A percentile compares a stretch with the other conserved stretches of the same genome.
Conservation (phyloP, 2,888 invertebrate species). For the Panzeria rudis region DNA sequence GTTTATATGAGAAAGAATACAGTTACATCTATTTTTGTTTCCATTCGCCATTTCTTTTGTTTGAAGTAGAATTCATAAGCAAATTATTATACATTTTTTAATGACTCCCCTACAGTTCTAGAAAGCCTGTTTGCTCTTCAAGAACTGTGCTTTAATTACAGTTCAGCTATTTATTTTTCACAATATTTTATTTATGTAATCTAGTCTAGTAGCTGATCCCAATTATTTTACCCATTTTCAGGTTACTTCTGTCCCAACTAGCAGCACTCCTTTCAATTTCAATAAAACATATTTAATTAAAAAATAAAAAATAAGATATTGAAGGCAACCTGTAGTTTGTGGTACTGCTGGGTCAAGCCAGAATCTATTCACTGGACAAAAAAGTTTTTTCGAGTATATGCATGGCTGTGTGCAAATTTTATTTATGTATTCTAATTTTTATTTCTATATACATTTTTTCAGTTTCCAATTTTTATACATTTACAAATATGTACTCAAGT, state of each 20-base stretch:
- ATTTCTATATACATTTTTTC: not conserved
- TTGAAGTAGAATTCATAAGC: slow-evolving; percentile 30
- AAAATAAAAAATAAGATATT: too few relatives aligned
- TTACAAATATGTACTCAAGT: not conserved
- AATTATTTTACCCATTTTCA: not conserved
- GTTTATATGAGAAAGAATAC: not conserved
- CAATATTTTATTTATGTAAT: too few relatives aligned
- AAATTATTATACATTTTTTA: slow-evolving; percentile 24
- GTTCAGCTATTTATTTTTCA: too few relatives aligned
- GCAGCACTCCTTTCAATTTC: too few relatives aligned
- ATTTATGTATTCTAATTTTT: slow-evolving; percentile 1
- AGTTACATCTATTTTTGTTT: slow-evolving; percentile 20
- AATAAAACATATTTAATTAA: too few relatives aligned
- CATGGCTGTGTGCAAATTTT: slow-evolving; percentile 10
- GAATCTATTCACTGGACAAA: not conserved
- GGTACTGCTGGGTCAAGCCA: not conserved
- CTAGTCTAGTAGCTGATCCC: too few relatives aligned
- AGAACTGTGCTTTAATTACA: too few relatives aligned
- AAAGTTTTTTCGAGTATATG: not conserved
- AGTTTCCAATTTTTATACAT: not conserved
- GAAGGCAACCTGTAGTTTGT: too few relatives aligned
- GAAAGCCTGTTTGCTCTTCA: too few relatives aligned
- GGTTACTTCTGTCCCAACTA: too few relatives aligned
- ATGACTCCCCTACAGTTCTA: not conserved
- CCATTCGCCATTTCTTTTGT: slow-evolving; percentile 9